A percentile compares a stretch with the other conserved stretches of the same genome.
phyloP scores from a whole-genome alignment of 2,113 vertebrate genomes.

The Microcebus murinus region DNA sequence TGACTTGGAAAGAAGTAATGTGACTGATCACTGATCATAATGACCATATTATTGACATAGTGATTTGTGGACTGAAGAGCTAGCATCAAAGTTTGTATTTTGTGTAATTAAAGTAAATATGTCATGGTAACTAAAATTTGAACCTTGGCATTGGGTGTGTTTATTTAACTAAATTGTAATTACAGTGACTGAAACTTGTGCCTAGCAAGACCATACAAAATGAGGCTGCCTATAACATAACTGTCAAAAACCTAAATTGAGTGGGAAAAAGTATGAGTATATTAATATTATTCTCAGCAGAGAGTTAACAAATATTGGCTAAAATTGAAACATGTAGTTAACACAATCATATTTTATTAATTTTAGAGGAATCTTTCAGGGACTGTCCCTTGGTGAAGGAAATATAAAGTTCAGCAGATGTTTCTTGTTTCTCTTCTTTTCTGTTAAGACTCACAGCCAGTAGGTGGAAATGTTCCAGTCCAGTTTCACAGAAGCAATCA shows the following conservation, averaged over 20 bases:
- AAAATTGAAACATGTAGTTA: neutral
- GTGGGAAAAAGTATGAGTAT: neutral
- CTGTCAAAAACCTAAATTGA: neutral
- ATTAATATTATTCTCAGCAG: slow-evolving; percentile 2
- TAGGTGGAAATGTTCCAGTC: neutral
- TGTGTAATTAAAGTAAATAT: neutral
- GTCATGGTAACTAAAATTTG: neutral
- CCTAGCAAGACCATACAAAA: neutral
- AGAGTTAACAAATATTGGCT: neutral
- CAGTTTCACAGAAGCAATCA: neutral
- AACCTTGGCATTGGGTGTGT: neutral
- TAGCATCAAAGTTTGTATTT: neutral
- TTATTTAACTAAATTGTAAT: neutral
- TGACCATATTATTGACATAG: neutral
- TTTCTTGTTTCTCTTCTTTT: slow-evolving; percentile 42
- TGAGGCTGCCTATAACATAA: neutral
- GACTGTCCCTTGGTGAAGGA: neutral
- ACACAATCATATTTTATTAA: neutral
- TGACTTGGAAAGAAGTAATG: neutral
- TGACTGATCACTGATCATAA: neutral
- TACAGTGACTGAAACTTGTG: neutral
- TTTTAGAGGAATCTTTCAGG: neutral
- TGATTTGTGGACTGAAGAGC: neutral
- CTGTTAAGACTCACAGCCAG: neutral
- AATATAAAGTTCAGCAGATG: neutral